Base-by-base conservation (phyloP, 2,888 invertebrate genomes). In the Phrixothrix hirtus region DNA sequence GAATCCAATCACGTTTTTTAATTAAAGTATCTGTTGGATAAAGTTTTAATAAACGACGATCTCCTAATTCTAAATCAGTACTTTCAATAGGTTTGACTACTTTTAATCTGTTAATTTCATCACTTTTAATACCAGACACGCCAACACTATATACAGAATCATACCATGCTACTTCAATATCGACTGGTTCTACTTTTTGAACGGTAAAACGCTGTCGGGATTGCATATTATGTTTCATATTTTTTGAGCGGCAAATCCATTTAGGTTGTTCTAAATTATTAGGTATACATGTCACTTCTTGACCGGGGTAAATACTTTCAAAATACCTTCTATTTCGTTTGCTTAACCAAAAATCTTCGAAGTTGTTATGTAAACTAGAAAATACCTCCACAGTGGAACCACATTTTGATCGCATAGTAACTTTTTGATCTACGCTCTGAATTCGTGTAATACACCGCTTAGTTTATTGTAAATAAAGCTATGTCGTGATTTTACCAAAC, bases 31-130 rank as follows among this genome's bases (percentile, higher is more conserved):
- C 95, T 61, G 83, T 82, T 6, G 86, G 81, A 51, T 84, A 84
- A 62, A 93, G 83, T 48, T 86, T 86, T 69, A 95, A 86, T 75
- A 89, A 88, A 75, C 88, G 89, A 56, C 92, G 83, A 76, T 95
- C 95, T 45, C 92, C 91, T 32, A 95, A 87, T 79, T 95, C 94
- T 61, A 93, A 80, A 60, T 90, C 91, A 72, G 90, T 90, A 30
- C 92, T 88, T 72, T 91, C 90, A 67, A 92, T 92, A 47, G 92
- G 87, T 69, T 92, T 93, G 57, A 95, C 77, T 57, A 91, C 81
- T 72, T 90, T 89, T 39, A 95, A 78, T 65, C 90, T 83, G 70
- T 87, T 86, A 14, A 95, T 79, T 67, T 92, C 89, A 9, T 91
- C 89, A 45, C 88, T 89, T 69, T 83, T 77, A 1, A 88, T 78